These are phyloP conservation scores for Orussus abietinus DNA, from an alignment of 1,140 invertebrate genomes.

Conservation along the genomic window DNA sequence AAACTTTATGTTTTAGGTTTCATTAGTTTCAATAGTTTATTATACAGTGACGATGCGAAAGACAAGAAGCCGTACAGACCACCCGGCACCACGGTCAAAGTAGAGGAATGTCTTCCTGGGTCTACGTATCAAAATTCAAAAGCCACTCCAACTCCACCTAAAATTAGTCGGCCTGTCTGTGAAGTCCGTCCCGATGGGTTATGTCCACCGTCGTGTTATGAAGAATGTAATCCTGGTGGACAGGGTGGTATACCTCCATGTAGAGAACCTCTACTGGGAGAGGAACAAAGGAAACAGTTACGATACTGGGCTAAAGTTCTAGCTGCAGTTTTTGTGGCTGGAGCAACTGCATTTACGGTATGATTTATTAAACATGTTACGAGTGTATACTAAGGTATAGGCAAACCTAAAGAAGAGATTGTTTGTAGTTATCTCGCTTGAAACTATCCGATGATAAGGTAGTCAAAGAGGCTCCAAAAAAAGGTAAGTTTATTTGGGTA, in stretches of 20 bases:
- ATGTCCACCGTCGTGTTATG: conserved; percentile 28
- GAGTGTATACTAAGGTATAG: no score
- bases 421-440: no score
- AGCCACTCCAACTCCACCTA: conserved; percentile 7
- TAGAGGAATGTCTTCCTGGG: conserved; percentile 37
- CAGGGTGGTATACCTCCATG: no score
- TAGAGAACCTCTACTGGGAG: conserved; percentile 13
- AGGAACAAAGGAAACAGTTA: conserved; percentile 19
- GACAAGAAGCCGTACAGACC: conserved; percentile 26
- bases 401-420: no score
- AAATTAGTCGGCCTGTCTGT: conserved; percentile 18
- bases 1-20: conserved; percentile 21
- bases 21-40: conserved; percentile 25
- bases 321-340: conserved; percentile 34
- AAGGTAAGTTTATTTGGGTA: no score
- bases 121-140: conserved; percentile 19
- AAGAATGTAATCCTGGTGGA: no score
- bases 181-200: conserved; percentile 19
- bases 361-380: no score
- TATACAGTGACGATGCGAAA: conserved; percentile 27
- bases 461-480: conserved; percentile 25
- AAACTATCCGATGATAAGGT: no score
- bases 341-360: conserved; percentile 34
- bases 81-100: conserved; percentile 31
- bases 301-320: conserved; percentile 39